Percentiles rank a stretch among this genome's conserved stretches.
Conservation (phyloP, 2,888 invertebrate species). For the Phaedon cochleariae region DNA sequence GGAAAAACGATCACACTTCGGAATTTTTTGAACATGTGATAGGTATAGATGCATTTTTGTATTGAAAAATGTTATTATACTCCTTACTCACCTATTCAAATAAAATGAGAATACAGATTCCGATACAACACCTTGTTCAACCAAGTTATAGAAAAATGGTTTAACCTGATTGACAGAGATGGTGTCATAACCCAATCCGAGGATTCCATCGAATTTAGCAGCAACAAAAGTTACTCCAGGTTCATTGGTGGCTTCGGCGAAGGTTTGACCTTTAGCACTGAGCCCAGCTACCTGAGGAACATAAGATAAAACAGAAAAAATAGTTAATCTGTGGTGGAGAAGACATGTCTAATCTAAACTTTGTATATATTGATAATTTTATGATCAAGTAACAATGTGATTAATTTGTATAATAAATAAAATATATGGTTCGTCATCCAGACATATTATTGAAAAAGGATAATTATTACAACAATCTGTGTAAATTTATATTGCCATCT, state of each 20-base stretch:
- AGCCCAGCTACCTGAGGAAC: slow-evolving; percentile 76
- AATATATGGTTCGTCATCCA: slow-evolving; percentile 42
- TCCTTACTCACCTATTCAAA: slow-evolving; percentile 75
- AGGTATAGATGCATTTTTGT: no score
- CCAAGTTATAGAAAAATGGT: slow-evolving; percentile 90
- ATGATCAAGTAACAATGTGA: no score
- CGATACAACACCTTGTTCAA: slow-evolving; percentile 74
- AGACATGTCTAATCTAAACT: no score
- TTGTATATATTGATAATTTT: no score
- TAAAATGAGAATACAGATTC: slow-evolving; percentile 89
- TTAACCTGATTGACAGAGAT: slow-evolving; percentile 87
- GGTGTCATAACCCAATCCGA: slow-evolving; percentile 85
- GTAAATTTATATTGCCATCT: no score
- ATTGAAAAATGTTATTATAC: not conserved
- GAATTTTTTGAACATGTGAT: no score
- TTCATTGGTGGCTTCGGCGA: slow-evolving; percentile 93
- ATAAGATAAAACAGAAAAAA: no score
- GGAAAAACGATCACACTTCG: no score
- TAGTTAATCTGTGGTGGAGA: no score
- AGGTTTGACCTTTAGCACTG: slow-evolving; percentile 78
- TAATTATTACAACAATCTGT: no score
- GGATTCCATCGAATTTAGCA: slow-evolving; percentile 95
- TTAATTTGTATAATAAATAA: no score
- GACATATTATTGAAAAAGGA: no score
- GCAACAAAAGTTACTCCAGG: slow-evolving; percentile 92